phyloP scores from a whole-genome alignment of 2,797 vertebrate genomes.

The Chrysolophus pictus region DNA sequence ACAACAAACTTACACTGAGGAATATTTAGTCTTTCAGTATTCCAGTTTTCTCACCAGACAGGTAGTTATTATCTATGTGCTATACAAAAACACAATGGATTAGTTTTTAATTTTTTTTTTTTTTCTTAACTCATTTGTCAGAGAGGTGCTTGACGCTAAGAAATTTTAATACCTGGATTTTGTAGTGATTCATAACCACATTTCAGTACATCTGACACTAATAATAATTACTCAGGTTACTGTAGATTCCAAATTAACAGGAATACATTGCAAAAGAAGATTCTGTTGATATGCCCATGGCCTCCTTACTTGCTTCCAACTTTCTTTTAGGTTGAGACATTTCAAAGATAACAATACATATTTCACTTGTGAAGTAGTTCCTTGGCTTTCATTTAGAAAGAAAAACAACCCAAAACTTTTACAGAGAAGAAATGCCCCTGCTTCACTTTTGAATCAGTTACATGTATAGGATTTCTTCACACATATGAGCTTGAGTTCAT shows the following conservation, averaged over 20 bases:
- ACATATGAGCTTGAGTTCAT: not conserved
- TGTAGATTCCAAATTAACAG: conserved; percentile 36
- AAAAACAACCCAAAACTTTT: not conserved
- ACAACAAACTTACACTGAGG: conserved; percentile 1
- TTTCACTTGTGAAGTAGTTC: conserved; percentile 25
- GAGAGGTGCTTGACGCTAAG: not conserved
- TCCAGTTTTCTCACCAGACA: conserved; percentile 11
- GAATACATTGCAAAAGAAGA: conserved; percentile 10
- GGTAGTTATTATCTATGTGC: not conserved
- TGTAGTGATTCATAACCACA: not conserved
- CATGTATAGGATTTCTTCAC: not conserved
- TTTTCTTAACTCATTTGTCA: not conserved
- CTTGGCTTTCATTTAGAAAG: not conserved
- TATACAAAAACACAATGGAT: not conserved
- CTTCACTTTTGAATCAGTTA: not conserved
- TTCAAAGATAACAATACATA: conserved; percentile 4
- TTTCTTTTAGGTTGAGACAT: conserved; percentile 23
- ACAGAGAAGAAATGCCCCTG: not conserved
- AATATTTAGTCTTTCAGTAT: conserved; percentile 15
- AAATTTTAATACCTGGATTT: conserved; percentile 15
- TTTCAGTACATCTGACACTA: not conserved
- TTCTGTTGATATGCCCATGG: conserved; percentile 1
- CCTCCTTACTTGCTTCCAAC: not conserved
- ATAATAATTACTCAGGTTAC: conserved; percentile 17
- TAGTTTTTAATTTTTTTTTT: not conserved